Evolutionary conservation across 2,113 vertebrate genomes (phyloP), one percentile per base, ranked within the genome.

Genomic region (Balaeniceps rex): DNA sequence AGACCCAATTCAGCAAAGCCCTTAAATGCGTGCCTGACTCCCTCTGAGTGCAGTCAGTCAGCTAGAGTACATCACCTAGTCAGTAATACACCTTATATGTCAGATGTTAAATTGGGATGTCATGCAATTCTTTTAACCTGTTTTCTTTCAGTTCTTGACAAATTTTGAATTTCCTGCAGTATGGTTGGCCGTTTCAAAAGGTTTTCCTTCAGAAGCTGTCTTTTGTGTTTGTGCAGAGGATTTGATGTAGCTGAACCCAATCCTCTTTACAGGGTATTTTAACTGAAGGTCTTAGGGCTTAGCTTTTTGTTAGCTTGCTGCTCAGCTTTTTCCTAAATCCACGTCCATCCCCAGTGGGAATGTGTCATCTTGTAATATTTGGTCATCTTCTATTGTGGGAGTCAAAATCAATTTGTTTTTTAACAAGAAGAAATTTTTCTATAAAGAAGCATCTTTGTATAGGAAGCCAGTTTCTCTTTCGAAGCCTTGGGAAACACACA

Each of bases 321-420:
- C 77, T 92, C 28, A 63, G 61, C 61, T 72, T 79, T 88, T 91
- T 81, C 68, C 55, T 82, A 94, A 96, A 92, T 78, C 83, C 77
- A 91, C 34, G 83, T 82, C 25, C 54, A 85, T 82, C 25, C 54
- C 34, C 31, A n/a, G 33, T 63, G 87, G 81, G 57, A 87, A 89
- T 76, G n/a, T 90, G 80, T 71, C 60, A 38, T 88, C 87, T 60
- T 82, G 38, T 81, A 81, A 76, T 88, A 84, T 83, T 63, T 95
- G 77, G 36, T 51, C 3, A 0, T 72, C 34, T 88, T 81, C 47
- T 81, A 6, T 52, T 88, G 77, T 83, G n/a, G 21, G 64, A 78
- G 24, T 72, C 79, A 83, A 93, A 92, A 79, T 12, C 49, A 82
- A 40, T 93, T 89, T 78, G 36, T 11, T 87, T 84, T 90, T 84